Evolutionary conservation across 2,888 invertebrate species (phyloP).

Genomic region (Unio pictorum): DNA sequence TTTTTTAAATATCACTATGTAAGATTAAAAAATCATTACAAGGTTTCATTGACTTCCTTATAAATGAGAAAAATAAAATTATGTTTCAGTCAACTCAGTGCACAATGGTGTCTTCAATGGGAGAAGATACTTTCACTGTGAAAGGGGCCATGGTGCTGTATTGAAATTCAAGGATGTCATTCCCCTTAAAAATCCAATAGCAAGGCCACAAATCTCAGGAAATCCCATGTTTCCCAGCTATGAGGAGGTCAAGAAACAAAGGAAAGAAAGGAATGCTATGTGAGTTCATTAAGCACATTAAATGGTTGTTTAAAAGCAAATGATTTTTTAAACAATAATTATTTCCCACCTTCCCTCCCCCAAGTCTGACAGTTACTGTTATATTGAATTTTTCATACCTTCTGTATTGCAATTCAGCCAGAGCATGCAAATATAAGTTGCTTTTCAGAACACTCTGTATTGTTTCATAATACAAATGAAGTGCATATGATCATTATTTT

Average conservation of each 20-base stretch:
- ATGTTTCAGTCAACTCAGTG: slow-evolving; percentile 59
- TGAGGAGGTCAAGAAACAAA: slow-evolving; percentile 55
- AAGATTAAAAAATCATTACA: too few relatives aligned
- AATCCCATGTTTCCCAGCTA: slow-evolving; percentile 68
- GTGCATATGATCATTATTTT: too few relatives aligned
- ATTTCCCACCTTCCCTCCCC: too few relatives aligned
- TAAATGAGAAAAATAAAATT: too few relatives aligned
- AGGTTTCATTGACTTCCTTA: too few relatives aligned
- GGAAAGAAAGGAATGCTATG: slow-evolving; percentile 57
- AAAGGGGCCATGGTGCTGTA: slow-evolving; percentile 66
- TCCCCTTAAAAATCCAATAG: slow-evolving; percentile 45
- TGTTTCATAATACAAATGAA: too few relatives aligned
- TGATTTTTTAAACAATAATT: background rate
- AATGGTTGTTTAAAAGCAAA: background rate
- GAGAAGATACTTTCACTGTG: slow-evolving; percentile 66
- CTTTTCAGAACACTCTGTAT: background rate
- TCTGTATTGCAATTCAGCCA: slow-evolving; percentile 1
- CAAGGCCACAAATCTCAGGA: slow-evolving; percentile 52
- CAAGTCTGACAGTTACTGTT: too few relatives aligned
- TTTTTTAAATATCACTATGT: too few relatives aligned
- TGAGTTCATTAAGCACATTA: slow-evolving; percentile 23
- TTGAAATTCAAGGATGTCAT: slow-evolving; percentile 56
- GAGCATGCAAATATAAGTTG: background rate
- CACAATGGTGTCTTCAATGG: slow-evolving; percentile 66
- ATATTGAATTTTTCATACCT: background rate